These are phyloP conservation scores for Camelus bactrianus DNA, from an alignment of 2,113 vertebrate genomes.

Conservation along the genomic window DNA sequence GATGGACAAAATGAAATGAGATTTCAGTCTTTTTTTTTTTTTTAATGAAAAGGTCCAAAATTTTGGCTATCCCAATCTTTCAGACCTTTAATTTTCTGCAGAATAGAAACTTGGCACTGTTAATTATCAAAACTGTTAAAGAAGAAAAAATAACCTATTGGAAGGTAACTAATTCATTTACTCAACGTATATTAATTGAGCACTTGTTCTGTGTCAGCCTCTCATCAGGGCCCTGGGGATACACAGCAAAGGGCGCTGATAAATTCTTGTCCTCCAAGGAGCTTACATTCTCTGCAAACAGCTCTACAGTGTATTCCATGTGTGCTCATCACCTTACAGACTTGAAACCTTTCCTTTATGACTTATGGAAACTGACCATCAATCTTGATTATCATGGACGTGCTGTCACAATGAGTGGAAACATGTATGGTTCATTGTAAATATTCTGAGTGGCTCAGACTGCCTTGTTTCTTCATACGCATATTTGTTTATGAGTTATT, in stretches of 20 bases:
- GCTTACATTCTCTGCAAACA: not conserved
- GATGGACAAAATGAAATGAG: not conserved
- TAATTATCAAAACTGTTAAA: not conserved
- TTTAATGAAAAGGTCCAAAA: not conserved
- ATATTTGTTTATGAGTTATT: not conserved
- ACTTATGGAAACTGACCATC: not conserved
- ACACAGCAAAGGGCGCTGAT: not conserved
- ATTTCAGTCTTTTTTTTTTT: not conserved
- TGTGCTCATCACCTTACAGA: not conserved
- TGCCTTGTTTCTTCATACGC: not conserved
- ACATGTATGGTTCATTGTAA: not conserved
- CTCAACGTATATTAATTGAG: not conserved
- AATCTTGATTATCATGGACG: not conserved
- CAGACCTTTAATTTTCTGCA: not conserved
- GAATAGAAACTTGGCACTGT: not conserved
- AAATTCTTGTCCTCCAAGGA: not conserved
- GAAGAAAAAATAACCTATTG: not conserved
- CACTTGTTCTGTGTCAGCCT: not conserved
- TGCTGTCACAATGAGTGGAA: not conserved
- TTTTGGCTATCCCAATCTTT: not conserved
- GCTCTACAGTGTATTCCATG: not conserved
- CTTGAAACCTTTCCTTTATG: not conserved
- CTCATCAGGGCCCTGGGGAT: not conserved
- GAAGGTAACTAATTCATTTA: not conserved
- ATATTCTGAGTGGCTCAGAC: not conserved